Evolutionary conservation across 2,888 invertebrate genomes (phyloP).

Genomic region (Ephialtes manifestator): DNA sequence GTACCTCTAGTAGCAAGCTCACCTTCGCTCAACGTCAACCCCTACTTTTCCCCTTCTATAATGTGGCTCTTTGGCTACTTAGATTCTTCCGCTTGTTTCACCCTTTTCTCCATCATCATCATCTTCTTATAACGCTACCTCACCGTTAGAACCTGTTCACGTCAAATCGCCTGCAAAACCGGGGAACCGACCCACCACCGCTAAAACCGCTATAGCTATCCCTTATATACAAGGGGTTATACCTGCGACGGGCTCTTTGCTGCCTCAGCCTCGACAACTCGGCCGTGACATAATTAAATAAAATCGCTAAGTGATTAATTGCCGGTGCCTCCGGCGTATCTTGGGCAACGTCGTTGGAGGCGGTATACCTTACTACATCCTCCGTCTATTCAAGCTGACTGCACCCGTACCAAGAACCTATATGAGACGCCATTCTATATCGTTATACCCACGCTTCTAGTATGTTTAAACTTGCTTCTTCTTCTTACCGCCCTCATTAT

Average conservation of each 20-base stretch:
- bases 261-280: constrained; percentile 62
- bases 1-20: background rate
- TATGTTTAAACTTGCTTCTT: background rate
- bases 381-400: constrained; percentile 55
- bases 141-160: constrained; percentile 46
- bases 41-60: background rate
- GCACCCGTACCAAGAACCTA: constrained; percentile 6
- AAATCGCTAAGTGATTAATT: constrained; percentile 83
- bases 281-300: constrained; percentile 80
- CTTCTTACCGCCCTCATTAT: background rate
- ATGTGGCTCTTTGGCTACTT: background rate
- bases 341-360: constrained; percentile 30
- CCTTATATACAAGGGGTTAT: constrained; percentile 2
- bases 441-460: constrained; percentile 30
- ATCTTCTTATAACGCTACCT: constrained; percentile 21
- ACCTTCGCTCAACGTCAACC: background rate
- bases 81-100: constrained; percentile 2
- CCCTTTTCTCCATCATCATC: constrained; percentile 17
- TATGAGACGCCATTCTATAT: constrained; percentile 25
- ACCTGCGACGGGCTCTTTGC: constrained; percentile 53
- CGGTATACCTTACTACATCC: background rate
- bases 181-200: background rate
- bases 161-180: constrained; percentile 53
- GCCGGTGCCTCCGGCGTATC: constrained; percentile 67
- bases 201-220: background rate